These are phyloP conservation scores for Acrocyrtus sp. DNA, from an alignment of 2,888 invertebrate genomes.

Conservation along the genomic window DNA sequence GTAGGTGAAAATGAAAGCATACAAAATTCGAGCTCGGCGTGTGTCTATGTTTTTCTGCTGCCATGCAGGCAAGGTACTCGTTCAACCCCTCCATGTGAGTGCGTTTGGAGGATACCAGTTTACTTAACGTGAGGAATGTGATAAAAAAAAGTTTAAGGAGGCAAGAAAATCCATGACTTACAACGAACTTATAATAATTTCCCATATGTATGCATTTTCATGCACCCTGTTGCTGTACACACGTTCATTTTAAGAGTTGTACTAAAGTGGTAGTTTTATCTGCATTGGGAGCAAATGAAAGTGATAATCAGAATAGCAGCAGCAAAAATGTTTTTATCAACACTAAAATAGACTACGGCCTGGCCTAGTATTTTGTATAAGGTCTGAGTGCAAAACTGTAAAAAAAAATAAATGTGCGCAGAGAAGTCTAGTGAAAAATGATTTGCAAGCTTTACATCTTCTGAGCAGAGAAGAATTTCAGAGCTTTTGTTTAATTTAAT, in stretches of 20 bases:
- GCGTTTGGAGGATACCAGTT: slow-evolving; percentile 11
- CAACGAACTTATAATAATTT: neutral
- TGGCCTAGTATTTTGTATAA: neutral
- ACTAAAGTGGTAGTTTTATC: slow-evolving; percentile 11
- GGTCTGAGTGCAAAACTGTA: too few relatives aligned
- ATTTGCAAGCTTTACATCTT: neutral
- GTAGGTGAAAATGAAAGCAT: slow-evolving; percentile 35
- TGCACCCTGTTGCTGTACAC: too few relatives aligned
- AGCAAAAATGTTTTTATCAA: too few relatives aligned
- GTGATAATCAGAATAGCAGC: too few relatives aligned
- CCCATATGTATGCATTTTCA: neutral
- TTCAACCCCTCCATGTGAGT: neutral
- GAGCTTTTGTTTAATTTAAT: slow-evolving; percentile 12
- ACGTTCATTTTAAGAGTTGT: neutral
- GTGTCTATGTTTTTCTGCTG: neutral
- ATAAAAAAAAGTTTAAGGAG: neutral
- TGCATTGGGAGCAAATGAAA: slow-evolving; percentile 24
- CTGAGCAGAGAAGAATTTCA: neutral
- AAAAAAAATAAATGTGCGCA: too few relatives aligned
- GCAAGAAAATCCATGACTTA: slow-evolving; percentile 15
- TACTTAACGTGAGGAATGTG: neutral
- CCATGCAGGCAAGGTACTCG: too few relatives aligned
- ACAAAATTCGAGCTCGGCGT: neutral
- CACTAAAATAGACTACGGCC: too few relatives aligned
- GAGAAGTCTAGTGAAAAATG: too few relatives aligned